Evolutionary conservation across 2,797 vertebrate genomes (phyloP).

Genomic region (Ctenochaetus hawaiiensis): DNA sequence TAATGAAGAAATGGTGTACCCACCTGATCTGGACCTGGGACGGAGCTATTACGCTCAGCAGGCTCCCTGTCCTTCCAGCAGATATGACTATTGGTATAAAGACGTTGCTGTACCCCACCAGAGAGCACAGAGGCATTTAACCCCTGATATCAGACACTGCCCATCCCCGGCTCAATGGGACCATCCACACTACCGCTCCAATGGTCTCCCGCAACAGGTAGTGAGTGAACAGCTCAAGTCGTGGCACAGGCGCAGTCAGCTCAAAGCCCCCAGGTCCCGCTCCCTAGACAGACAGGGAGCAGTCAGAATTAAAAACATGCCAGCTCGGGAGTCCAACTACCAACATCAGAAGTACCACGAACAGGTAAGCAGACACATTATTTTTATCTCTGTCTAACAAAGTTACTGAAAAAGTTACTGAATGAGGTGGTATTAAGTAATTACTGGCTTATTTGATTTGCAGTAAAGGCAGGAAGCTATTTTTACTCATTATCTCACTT

Average conservation of each 20-base stretch:
- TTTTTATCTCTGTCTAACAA: neutral
- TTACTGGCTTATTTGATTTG: neutral
- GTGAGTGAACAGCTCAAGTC: constrained; percentile 90
- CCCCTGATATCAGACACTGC: constrained; percentile 82
- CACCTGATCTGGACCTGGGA: constrained; percentile 71
- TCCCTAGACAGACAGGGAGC: constrained; percentile 91
- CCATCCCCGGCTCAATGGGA: constrained; percentile 88
- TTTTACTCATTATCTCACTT: neutral
- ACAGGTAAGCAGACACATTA: constrained; percentile 72
- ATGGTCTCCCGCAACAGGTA: constrained; percentile 80
- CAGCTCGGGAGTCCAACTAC: constrained; percentile 69
- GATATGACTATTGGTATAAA: constrained; percentile 79
- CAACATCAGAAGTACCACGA: constrained; percentile 73
- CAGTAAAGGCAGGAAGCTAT: neutral
- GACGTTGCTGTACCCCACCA: constrained; percentile 78
- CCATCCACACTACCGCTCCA: constrained; percentile 69
- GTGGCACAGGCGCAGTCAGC: constrained; percentile 90
- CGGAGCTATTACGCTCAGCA: constrained; percentile 67
- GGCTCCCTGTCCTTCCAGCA: constrained; percentile 49
- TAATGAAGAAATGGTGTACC: constrained; percentile 74
- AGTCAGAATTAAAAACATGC: constrained; percentile 79
- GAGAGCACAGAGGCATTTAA: constrained; percentile 74
- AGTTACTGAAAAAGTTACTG: neutral
- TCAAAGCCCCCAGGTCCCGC: constrained; percentile 82
- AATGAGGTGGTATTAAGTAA: neutral